These are phyloP conservation scores for Carposina sasakii DNA, from an alignment of 1,140 invertebrate genomes.

Conservation along the genomic window DNA sequence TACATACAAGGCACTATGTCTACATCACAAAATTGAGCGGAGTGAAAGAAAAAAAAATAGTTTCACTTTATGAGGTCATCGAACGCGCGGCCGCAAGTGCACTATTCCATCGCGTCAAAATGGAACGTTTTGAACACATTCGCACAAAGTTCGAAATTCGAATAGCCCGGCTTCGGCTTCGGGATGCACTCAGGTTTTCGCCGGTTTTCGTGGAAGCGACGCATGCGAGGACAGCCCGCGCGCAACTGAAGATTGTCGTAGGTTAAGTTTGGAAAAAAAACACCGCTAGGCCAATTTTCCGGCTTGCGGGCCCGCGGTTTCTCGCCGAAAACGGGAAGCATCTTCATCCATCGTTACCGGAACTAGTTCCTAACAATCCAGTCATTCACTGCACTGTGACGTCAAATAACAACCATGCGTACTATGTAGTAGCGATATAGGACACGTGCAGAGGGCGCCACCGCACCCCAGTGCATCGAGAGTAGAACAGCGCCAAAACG, in stretches of 20 bases:
- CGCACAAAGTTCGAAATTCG: constrained; percentile 33
- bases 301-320: constrained; percentile 36
- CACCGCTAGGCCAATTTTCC: constrained; percentile 62
- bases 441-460: constrained; percentile 47
- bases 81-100: constrained; percentile 26
- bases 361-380: constrained; percentile 5
- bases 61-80: constrained; percentile 43
- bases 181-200: constrained; percentile 45
- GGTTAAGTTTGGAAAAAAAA: constrained; percentile 62
- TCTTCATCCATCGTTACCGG: constrained; percentile 14
- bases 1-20: constrained; percentile 55
- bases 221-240: constrained; percentile 58
- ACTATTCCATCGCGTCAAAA: constrained; percentile 31
- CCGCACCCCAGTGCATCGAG: constrained; percentile 15
- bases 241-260: constrained; percentile 66
- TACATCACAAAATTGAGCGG: constrained; percentile 68
- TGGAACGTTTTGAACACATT: constrained; percentile 34
- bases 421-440: constrained; percentile 24
- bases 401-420: constrained; percentile 39
- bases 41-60: constrained; percentile 34
- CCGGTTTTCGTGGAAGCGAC: constrained; percentile 30
- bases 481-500: constrained; percentile 36
- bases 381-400: constrained; percentile 29
- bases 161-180: constrained; percentile 23
- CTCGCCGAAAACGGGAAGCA: constrained; percentile 38